Percentiles rank a stretch among this genome's conserved stretches.
Evolutionary conservation across 2,797 vertebrate genomes (phyloP).

Genomic region (Nasua narica): DNA sequence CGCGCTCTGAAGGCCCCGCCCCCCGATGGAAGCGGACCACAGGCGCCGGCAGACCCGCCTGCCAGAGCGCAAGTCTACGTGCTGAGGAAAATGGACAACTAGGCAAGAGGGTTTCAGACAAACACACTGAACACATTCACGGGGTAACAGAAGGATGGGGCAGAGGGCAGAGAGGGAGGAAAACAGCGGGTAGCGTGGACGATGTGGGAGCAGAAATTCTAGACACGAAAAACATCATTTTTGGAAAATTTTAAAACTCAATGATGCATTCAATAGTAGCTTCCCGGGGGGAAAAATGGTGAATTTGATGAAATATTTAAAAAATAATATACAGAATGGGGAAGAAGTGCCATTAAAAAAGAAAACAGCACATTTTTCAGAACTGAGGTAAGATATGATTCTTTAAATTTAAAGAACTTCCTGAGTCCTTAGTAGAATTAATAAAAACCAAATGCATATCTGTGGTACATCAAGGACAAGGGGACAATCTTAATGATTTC

Average conservation of each 20-base stretch:
- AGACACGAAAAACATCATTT: not conserved
- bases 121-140: not conserved
- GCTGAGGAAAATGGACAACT: fast-evolving
- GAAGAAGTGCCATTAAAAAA: not conserved
- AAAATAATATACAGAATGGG: not conserved
- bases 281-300: not conserved
- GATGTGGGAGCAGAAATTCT: not conserved
- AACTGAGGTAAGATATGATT: not conserved
- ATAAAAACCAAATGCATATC: not conserved
- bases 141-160: not conserved
- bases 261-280: not conserved
- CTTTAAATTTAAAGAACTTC: not conserved
- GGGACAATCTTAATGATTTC: not conserved
- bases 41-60: not conserved
- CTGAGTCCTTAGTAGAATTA: not conserved
- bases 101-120: not conserved
- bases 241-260: not conserved
- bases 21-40: not conserved
- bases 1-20: not conserved
- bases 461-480: not conserved
- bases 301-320: not conserved
- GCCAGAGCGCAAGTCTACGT: too few species aligned
- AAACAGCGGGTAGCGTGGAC: not conserved
- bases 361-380: not conserved
- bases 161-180: not conserved